Evolutionary conservation across 2,113 vertebrate genomes (phyloP), one percentile per base, ranked within the genome.

Genomic region (Trinectes maculatus): DNA sequence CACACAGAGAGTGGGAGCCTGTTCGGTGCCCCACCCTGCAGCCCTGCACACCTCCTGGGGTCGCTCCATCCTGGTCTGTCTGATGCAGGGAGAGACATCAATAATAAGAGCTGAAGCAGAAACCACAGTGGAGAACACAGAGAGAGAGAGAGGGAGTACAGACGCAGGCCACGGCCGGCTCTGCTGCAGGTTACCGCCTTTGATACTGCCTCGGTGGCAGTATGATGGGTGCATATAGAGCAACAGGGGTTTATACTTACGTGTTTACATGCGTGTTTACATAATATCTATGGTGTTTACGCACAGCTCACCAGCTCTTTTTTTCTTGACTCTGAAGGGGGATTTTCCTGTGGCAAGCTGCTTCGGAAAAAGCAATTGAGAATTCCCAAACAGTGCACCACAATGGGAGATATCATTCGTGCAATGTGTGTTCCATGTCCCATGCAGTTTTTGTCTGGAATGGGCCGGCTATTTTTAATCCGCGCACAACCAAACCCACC

Each of bases 301-400:
- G 59, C 75, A 40, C 72, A 83, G 79, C 85, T 82, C 82, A 82
- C 84, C 80, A 53, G 68, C 29, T 71, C 79, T 71, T 79, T 82
- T 82, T 80, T 79, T 65, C 71, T 82, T 73, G 7, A 49, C 82
- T 87, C 85, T 89, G 77, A 90, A 90, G 81, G 87, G 86, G 87
- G 87, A 91, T 89, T 92, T 92, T 92, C 87, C 89, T 93, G 90
- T 80, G 85, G 88, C 79, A 78, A 73, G 72, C 79, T 76, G 86
- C 88, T 85, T 91, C 75, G 86, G 88, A 91, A 92, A 91, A 91
- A 92, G 85, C 85, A 90, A 92, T 91, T 91, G 89, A 91, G 87
- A 92, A 90, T 89, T 90, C 87, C 85, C 89, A 90, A 92, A 91
- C 87, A 89, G 78, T 53, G 68, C 85, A 91, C 87, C 89, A 89